Base-by-base conservation (phyloP, 2,888 invertebrate genomes). In the Junonia oenone region DNA sequence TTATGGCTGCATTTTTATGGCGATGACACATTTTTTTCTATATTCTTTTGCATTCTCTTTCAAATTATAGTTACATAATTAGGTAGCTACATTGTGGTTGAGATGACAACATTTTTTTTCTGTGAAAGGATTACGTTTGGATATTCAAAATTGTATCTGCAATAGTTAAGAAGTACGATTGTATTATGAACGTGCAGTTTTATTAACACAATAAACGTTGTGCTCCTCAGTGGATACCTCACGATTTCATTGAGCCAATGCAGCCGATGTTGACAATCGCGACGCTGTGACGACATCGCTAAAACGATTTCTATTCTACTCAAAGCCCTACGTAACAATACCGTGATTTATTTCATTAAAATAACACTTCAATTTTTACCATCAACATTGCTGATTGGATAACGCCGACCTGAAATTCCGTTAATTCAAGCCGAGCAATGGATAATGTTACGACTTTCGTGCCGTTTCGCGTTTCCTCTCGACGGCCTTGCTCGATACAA, bases 251-350 rank as follows among this genome's bases (percentile, higher is more conserved):
- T 71, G 69, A 73, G 64, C 64, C 63, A 66, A 40, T 40, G 38
- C 19, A 61, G 68, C 67, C 68, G 72, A 68, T 76, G 75, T 80
- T 77, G 78, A 78, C 81, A 76, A 75, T 76, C 69, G 62, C 66
- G 55, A 63, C 61, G 66, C 62, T 67, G 68, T 81, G 78, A 78
- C 80, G 77, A 76, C 78, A 76, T 68, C 58, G 59, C 63, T 66
- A 65, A 72, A 71, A 66, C 76, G 75, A 75, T 78, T 76, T 76
- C 74, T 72, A 75, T 69, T 68, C 65, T 59, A 61, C 54, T 51
- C 54, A 47, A 53, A 59, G 58, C 51, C 58, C 59, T 66, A 54
- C 63, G 61, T 63, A 62, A 59, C 59, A 56, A 38, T 55, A 56
- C 46, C 51, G 53, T 15, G 56, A 48, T 54, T 45, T 29, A 59